These are phyloP conservation scores for Melipona beecheii DNA, from an alignment of 2,888 invertebrate genomes.

Conservation along the genomic window DNA sequence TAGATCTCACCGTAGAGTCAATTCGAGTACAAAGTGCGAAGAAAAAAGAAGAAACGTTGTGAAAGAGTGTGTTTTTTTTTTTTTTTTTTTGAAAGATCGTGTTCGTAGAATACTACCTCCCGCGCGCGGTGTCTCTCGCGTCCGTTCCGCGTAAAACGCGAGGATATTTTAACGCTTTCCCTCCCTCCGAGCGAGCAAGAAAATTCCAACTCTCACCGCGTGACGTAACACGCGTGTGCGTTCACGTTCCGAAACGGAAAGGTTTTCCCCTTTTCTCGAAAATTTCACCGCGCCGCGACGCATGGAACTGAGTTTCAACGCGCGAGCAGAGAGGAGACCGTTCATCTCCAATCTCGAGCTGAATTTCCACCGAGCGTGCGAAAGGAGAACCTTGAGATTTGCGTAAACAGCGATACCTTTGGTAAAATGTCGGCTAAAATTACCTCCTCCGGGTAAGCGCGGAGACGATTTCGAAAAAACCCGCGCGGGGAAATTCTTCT, in stretches of 20 bases:
- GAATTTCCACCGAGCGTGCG: slow-evolving; percentile 10
- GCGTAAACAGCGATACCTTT: slow-evolving; percentile 54
- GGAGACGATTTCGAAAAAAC: slow-evolving; percentile 24
- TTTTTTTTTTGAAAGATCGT: slow-evolving; percentile 38
- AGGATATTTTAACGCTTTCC: not conserved
- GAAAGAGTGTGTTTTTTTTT: slow-evolving; percentile 7
- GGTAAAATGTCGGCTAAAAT: slow-evolving; percentile 17
- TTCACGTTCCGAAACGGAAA: slow-evolving; percentile 12
- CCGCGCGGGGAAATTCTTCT: slow-evolving; percentile 31
- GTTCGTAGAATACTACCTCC: slow-evolving; percentile 60
- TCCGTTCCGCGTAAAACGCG: not conserved
- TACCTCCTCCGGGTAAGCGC: not conserved
- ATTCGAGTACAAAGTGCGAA: slow-evolving; percentile 64
- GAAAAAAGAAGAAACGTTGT: not conserved
- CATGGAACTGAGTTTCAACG: slow-evolving; percentile 50
- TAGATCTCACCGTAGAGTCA: slow-evolving; percentile 37
- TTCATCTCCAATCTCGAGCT: slow-evolving; percentile 24
- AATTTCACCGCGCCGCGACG: slow-evolving; percentile 24
- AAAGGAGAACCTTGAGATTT: slow-evolving; percentile 37
- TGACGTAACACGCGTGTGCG: not conserved
- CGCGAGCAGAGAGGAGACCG: not conserved
- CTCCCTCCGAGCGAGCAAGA: slow-evolving; percentile 7
- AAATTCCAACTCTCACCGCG: not conserved
- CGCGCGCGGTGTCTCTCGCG: slow-evolving; percentile 4
- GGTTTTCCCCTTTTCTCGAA: not conserved